phyloP scores from a whole-genome alignment of 2,113 vertebrate species.

The Tangachromis dhanisi region DNA sequence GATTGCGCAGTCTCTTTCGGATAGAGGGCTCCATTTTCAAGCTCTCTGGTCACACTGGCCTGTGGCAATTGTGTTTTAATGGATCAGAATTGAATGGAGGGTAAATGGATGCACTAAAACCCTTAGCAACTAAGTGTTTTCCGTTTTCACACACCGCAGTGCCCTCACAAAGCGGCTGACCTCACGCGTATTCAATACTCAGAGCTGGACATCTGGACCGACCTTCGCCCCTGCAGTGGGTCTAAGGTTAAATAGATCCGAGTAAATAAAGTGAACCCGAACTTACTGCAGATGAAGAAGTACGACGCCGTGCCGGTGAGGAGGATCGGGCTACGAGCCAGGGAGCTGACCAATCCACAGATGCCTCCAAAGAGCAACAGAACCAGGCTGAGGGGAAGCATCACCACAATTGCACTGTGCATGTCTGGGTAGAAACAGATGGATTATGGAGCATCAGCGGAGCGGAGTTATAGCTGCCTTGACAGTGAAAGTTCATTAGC shows the following conservation, averaged over 20 bases:
- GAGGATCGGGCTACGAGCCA: constrained; percentile 60
- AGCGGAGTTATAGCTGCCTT: neutral
- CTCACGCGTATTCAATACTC: neutral
- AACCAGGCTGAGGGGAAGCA: constrained; percentile 73
- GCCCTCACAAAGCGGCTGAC: neutral
- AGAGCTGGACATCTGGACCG: neutral
- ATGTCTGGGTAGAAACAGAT: constrained; percentile 48
- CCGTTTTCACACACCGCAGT: neutral
- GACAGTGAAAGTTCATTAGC: neutral
- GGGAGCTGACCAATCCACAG: constrained; percentile 71
- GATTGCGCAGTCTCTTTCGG: neutral
- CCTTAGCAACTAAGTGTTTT: neutral
- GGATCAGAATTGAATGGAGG: neutral
- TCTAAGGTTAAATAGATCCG: neutral
- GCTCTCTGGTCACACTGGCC: neutral
- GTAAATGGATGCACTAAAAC: neutral
- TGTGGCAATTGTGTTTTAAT: neutral
- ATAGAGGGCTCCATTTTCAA: neutral
- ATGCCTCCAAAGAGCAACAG: constrained; percentile 70
- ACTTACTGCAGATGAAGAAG: constrained; percentile 75
- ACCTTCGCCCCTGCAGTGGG: neutral
- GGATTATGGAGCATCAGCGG: neutral
- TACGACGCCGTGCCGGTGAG: constrained; percentile 64
- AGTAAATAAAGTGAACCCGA: neutral
- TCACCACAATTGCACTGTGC: constrained; percentile 66